Conservation (phyloP, 1,140 invertebrate species). For the Drosophila littoralis region DNA sequence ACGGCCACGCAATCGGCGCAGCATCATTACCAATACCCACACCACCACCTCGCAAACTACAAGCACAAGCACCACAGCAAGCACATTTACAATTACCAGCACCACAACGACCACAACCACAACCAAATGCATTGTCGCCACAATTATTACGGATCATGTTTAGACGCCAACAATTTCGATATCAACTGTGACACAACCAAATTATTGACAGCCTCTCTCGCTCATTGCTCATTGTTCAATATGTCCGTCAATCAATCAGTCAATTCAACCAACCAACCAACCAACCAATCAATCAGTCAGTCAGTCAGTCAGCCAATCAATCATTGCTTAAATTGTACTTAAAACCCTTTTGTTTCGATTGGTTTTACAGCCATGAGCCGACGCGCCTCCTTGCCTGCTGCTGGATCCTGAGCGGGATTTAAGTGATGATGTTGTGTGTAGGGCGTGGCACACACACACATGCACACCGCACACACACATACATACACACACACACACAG, state of each 20-base stretch:
- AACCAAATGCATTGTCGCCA: conserved; percentile 43
- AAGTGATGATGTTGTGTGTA: conserved; percentile 32
- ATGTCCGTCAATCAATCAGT: conserved; percentile 26
- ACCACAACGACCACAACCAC: conserved; percentile 39
- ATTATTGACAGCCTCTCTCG: conserved; percentile 9
- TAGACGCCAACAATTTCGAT: conserved; percentile 21
- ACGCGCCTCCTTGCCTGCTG: conserved; percentile 21
- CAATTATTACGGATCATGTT: conserved; percentile 41
- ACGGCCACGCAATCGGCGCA: conserved; percentile 61
- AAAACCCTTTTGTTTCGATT: conserved; percentile 71
- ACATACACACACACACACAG: conserved; percentile 11
- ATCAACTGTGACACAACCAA: conserved; percentile 27
- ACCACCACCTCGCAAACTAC: conserved; percentile 31
- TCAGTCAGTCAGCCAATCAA: conserved; percentile 51
- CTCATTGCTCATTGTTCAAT: conserved; percentile 43
- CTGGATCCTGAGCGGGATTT: conserved; percentile 34
- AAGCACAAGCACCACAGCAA: conserved; percentile 28
- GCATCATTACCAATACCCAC: conserved; percentile 38
- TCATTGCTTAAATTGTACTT: conserved; percentile 66
- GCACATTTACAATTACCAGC: conserved; percentile 23
- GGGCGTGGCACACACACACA: conserved; percentile 6
- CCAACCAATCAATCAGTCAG: conserved; percentile 33
- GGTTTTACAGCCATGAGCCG: conserved; percentile 77
- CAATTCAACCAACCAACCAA: conserved; percentile 47
- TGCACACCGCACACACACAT: conserved; percentile 1